Evolutionary conservation across 2,113 vertebrate genomes (phyloP).

Genomic region (Perca flavescens): DNA sequence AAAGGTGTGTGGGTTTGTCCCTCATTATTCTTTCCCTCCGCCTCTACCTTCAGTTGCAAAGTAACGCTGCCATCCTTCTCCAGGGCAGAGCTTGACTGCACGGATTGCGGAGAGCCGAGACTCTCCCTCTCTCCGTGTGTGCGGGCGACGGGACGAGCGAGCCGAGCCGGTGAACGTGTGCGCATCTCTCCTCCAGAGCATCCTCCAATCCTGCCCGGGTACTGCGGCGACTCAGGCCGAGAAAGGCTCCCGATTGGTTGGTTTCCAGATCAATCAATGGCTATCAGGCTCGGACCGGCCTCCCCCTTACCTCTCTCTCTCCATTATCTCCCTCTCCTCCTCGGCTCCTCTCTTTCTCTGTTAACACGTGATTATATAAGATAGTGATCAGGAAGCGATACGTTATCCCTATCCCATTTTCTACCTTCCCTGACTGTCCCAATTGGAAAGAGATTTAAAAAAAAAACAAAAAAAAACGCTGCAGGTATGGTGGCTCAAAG

Average conservation of each 20-base stretch:
- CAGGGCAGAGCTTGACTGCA: conserved; percentile 65
- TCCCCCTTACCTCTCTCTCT: conserved; percentile 11
- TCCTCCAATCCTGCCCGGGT: conserved; percentile 77
- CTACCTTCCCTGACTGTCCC: conserved; percentile 32
- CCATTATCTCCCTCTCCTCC: conserved; percentile 54
- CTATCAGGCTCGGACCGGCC: conserved; percentile 52
- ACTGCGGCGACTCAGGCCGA: conserved; percentile 62
- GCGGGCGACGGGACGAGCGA: conserved; percentile 52
- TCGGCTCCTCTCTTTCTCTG: conserved; percentile 56
- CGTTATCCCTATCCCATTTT: conserved; percentile 61
- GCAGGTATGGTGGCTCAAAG: background rate
- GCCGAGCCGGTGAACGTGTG: conserved; percentile 52
- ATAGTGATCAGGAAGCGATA: conserved; percentile 75
- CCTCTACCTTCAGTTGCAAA: conserved; percentile 20
- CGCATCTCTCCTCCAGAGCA: conserved; percentile 51
- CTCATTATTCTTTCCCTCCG: conserved; percentile 29
- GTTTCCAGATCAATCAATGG: conserved; percentile 61
- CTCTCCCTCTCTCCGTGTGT: conserved; percentile 47
- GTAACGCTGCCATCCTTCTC: conserved; percentile 54
- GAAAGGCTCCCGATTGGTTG: conserved; percentile 71
- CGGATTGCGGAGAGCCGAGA: conserved; percentile 56
- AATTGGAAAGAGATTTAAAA: conserved; percentile 13
- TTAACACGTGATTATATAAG: conserved; percentile 79
- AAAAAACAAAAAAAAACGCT: background rate
- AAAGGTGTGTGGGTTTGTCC: conserved; percentile 47